Base-by-base conservation (phyloP, 2,888 invertebrate species). In the Parnassius smintheus region DNA sequence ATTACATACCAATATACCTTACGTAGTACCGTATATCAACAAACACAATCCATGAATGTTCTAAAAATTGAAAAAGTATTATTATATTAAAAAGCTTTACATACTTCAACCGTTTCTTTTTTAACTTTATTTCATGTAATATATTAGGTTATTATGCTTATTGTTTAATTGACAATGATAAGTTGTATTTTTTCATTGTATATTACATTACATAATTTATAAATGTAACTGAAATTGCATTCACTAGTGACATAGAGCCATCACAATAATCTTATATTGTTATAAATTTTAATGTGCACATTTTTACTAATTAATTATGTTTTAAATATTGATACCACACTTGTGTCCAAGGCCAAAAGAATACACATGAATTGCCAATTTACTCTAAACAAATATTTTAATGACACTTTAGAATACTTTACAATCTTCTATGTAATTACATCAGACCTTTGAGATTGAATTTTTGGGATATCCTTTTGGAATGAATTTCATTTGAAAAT, bases 331-430 rank as follows among this genome's bases (percentile, higher is more conserved):
- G 25, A 25, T 25, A 25, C 3, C 76, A 70, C 71, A 76, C 71
- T 13, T 48, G 13, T 48, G 70, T 74, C 68, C 72, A 81, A 75
- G 77, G 81, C 86, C 86, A 85, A 86, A 86, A 46, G 45, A 83
- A 75, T 75, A 71, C 75, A 72, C 65, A 80, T 25, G 25, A 25
- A 25, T 80, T 83, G 83, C 83, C 85, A 85, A 85, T 80, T 77
- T 68, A 71, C 72, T 63, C 44, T 13, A 35, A 55, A 55, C 12
- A 50, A 50, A 52, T 54, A 54, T 49, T 48, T 13, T 49, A 48
- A 52, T 46, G 18, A 53, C 41, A 54, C 48, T 62, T 25, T 42
- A 42, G 25, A 58, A 45, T 61, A 62, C 48, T 62, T 62, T 52
- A 55, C 42, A 35, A 63, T 44, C 11, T 44, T 48, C 3, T 59